Evolutionary conservation across 2,113 vertebrate genomes (phyloP).

Genomic region (Sceloporus tristichus): DNA sequence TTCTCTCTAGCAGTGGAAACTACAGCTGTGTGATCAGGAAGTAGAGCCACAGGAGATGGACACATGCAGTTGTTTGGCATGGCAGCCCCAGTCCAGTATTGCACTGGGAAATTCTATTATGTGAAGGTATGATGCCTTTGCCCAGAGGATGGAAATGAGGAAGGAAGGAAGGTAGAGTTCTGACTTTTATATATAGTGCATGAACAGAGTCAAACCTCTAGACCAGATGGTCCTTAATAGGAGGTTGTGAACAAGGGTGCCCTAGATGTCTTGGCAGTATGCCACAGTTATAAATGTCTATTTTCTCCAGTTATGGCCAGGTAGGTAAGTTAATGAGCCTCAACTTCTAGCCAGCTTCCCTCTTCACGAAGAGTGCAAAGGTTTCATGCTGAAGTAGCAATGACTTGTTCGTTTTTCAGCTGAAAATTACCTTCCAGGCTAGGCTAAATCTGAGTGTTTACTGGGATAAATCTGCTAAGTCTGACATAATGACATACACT

Average conservation of each 20-base stretch:
- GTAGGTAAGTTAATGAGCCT: neutral
- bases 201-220: neutral
- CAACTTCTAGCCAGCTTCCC: neutral
- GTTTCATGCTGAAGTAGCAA: neutral
- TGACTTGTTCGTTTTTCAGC: neutral
- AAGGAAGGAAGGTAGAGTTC: neutral
- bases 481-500: neutral
- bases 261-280: neutral
- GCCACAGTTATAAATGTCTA: neutral
- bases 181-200: neutral
- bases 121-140: neutral
- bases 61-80: neutral
- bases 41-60: neutral
- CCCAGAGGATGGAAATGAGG: neutral
- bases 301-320: neutral
- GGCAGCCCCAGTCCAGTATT: neutral
- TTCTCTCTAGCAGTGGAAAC: neutral
- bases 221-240: neutral
- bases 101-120: neutral
- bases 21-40: neutral
- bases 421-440: neutral
- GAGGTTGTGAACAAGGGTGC: neutral
- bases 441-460: neutral
- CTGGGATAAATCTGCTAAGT: neutral
- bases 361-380: neutral